Evolutionary conservation across 2,888 invertebrate species (phyloP).

Genomic region (Leistus spinibarbis): DNA sequence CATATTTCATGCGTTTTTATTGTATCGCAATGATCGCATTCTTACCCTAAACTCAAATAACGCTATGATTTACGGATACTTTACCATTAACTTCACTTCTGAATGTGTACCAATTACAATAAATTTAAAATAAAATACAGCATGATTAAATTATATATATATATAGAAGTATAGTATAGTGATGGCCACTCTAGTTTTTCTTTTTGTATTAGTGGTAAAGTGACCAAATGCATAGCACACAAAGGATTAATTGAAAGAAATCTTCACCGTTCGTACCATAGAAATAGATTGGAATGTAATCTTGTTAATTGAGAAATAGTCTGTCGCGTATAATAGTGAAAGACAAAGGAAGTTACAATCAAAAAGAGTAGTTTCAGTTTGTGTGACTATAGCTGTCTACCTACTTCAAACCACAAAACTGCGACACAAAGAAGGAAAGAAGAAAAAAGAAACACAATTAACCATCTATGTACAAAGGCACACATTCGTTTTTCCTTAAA

Average conservation of each 20-base stretch:
- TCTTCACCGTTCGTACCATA: neutral
- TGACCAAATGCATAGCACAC: neutral
- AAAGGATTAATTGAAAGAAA: neutral
- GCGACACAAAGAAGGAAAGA: neutral
- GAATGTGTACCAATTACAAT: too few relatives aligned
- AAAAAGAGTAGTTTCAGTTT: neutral
- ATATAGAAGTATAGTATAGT: too few relatives aligned
- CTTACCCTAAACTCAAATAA: neutral
- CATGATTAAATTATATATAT: too few relatives aligned
- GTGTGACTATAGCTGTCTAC: neutral
- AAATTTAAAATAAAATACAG: too few relatives aligned
- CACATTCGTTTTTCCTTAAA: too few relatives aligned
- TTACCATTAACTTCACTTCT: too few relatives aligned
- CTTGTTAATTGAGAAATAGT: neutral
- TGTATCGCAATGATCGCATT: conserved; percentile 53
- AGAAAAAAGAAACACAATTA: neutral
- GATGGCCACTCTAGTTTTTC: too few relatives aligned
- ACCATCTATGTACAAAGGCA: too few relatives aligned
- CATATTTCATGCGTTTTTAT: conserved; percentile 57
- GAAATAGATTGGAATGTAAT: neutral
- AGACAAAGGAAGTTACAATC: too few relatives aligned
- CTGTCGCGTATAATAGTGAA: neutral
- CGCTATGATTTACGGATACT: too few relatives aligned
- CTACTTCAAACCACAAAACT: neutral
- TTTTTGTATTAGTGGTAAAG: too few relatives aligned